phyloP scores from a whole-genome alignment of 2,113 vertebrate species.

The Dromiciops gliroides region DNA sequence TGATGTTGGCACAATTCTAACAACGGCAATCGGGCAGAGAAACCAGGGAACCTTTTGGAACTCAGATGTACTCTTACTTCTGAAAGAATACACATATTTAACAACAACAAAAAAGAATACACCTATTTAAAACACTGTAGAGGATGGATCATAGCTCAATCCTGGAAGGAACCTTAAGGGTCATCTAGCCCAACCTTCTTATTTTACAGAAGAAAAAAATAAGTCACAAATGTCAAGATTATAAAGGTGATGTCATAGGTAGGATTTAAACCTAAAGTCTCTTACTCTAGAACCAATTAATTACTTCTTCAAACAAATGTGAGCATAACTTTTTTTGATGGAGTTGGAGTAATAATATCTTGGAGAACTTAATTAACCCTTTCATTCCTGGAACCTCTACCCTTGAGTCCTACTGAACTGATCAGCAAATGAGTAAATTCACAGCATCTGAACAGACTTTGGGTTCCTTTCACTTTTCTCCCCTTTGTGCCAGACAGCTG shows the following conservation, averaged over 20 bases:
- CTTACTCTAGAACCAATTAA: not conserved
- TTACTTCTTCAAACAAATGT: not conserved
- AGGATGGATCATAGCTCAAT: not conserved
- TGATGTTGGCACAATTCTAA: slow-evolving; percentile 1
- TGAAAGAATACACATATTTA: not conserved
- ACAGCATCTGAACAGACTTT: not conserved
- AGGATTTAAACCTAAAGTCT: too few species aligned
- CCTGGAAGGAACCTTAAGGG: not conserved
- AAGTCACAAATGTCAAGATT: too few species aligned
- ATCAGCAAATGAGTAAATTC: not conserved
- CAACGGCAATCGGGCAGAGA: not conserved
- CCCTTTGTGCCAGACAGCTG: not conserved
- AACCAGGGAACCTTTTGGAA: not conserved
- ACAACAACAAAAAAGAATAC: too few species aligned
- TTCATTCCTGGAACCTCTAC: not conserved
- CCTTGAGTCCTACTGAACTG: not conserved
- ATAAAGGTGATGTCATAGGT: too few species aligned
- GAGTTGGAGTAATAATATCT: not conserved
- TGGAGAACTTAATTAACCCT: not conserved
- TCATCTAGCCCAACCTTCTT: not conserved
- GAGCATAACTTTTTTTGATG: not conserved
- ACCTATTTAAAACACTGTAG: not conserved
- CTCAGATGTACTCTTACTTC: not conserved
- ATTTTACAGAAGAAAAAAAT: not conserved
- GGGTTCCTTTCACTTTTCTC: not conserved